Conservation (phyloP, 1,140 invertebrate species). For the Drosophila insularis region DNA sequence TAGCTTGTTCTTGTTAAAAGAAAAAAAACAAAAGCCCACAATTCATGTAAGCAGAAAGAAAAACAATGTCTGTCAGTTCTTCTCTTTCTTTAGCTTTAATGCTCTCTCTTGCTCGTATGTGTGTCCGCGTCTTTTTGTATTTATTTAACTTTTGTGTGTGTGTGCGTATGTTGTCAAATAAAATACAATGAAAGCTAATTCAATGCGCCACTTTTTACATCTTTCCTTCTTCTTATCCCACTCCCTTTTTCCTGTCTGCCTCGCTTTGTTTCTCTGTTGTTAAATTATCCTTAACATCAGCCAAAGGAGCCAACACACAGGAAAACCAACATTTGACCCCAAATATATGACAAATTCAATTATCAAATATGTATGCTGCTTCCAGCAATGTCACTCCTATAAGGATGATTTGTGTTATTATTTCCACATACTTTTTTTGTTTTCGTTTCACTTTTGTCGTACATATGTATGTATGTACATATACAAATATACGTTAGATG, state of each 20-base stretch:
- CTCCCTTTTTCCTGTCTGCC: not conserved
- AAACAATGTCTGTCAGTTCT: constrained; percentile 24
- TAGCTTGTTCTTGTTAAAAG: not conserved
- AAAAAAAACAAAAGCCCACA: constrained; percentile 14
- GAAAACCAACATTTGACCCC: constrained; percentile 33
- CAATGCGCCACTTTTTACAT: constrained; percentile 44
- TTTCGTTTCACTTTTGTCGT: not conserved
- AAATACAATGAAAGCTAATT: constrained; percentile 58
- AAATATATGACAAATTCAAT: constrained; percentile 73
- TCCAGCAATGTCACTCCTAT: constrained; percentile 5
- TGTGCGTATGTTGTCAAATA: constrained; percentile 60
- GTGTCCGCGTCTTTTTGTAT: constrained; percentile 43
- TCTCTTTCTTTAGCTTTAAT: constrained; percentile 1
- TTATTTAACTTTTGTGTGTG: constrained; percentile 65
- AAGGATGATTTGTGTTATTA: constrained; percentile 19
- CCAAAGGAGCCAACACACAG: constrained; percentile 18
- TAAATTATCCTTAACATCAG: constrained; percentile 53
- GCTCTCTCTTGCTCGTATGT: constrained; percentile 18
- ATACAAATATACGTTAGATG: not conserved
- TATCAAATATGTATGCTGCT: constrained; percentile 67
- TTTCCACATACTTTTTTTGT: constrained; percentile 3
- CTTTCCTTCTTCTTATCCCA: not conserved
- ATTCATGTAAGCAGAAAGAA: constrained; percentile 50
- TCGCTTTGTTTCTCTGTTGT: not conserved
- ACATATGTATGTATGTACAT: constrained; percentile 1